Conservation (phyloP, 2,888 invertebrate species). For the Neoascia interrupta region DNA sequence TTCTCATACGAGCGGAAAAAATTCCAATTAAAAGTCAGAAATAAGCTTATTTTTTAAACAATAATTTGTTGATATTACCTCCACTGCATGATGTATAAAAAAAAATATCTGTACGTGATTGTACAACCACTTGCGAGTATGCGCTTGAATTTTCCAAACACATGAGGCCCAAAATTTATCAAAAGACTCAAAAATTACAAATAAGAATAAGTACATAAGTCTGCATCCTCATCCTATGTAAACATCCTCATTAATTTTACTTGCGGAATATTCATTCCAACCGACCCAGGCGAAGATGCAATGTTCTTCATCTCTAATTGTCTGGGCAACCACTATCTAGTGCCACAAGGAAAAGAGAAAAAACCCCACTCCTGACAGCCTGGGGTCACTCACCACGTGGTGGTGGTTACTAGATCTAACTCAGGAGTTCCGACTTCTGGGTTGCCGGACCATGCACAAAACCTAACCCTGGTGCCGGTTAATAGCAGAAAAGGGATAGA, state of each 20-base stretch:
- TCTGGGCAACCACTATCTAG: slow-evolving; percentile 37
- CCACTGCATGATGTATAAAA: too few relatives aligned
- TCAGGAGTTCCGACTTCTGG: too few relatives aligned
- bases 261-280: slow-evolving; percentile 5
- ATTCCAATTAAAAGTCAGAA: slow-evolving; percentile 26
- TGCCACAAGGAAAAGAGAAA: slow-evolving; percentile 1
- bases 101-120: too few relatives aligned
- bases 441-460: not conserved
- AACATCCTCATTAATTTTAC: slow-evolving; percentile 62
- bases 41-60: slow-evolving; percentile 11
- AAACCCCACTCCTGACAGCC: slow-evolving; percentile 19
- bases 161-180: too few relatives aligned
- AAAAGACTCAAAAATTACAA: too few relatives aligned
- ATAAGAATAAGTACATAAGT: too few relatives aligned
- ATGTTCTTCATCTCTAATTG: slow-evolving; percentile 37
- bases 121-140: too few relatives aligned
- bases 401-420: too few relatives aligned
- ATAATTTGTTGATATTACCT: slow-evolving; percentile 32
- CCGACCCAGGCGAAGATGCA: not conserved
- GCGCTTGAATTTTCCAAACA: too few relatives aligned
- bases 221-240: too few relatives aligned
- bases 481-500: slow-evolving; percentile 41
- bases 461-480: slow-evolving; percentile 16
- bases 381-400: slow-evolving; percentile 16
- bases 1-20: slow-evolving; percentile 33